Percentiles rank a stretch among this genome's conserved stretches.
Conservation (phyloP, 2,113 vertebrate species). For the Ammodytes dubius region DNA sequence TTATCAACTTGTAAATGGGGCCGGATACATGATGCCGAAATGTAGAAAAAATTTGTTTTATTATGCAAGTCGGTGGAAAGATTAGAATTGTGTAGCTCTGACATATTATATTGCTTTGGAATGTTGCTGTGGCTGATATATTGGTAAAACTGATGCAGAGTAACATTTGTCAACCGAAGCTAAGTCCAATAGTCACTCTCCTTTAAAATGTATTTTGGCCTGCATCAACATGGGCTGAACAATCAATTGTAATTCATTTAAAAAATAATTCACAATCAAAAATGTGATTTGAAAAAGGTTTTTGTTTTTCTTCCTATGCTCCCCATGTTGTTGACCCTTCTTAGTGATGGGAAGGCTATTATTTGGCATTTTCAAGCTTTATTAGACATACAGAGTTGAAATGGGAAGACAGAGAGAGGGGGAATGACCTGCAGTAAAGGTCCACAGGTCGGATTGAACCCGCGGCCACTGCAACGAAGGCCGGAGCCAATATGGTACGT, state of each 20-base stretch:
- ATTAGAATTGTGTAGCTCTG: not conserved
- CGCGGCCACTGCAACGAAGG: too few relatives aligned
- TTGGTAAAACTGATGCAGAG: not conserved
- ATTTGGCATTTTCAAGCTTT: too few relatives aligned
- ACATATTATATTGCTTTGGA: too few relatives aligned
- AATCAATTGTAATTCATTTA: too few relatives aligned
- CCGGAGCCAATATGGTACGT: too few relatives aligned
- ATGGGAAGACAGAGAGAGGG: too few relatives aligned
- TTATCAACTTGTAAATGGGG: constrained; percentile 10
- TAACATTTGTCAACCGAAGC: not conserved
- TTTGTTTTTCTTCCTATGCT: not conserved
- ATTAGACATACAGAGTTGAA: too few relatives aligned
- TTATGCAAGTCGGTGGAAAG: not conserved
- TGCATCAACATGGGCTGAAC: not conserved
- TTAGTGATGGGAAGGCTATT: too few relatives aligned
- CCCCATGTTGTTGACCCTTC: too few relatives aligned
- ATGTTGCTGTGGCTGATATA: not conserved
- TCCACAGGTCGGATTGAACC: too few relatives aligned
- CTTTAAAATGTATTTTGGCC: not conserved
- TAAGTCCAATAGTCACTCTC: not conserved
- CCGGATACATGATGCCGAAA: not conserved
- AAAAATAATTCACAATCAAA: not conserved
- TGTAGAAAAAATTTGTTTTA: not conserved
- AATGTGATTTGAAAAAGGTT: not conserved
- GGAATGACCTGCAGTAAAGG: too few relatives aligned